Conservation (phyloP, 1,140 invertebrate genomes). For the Orchestia grillus region DNA sequence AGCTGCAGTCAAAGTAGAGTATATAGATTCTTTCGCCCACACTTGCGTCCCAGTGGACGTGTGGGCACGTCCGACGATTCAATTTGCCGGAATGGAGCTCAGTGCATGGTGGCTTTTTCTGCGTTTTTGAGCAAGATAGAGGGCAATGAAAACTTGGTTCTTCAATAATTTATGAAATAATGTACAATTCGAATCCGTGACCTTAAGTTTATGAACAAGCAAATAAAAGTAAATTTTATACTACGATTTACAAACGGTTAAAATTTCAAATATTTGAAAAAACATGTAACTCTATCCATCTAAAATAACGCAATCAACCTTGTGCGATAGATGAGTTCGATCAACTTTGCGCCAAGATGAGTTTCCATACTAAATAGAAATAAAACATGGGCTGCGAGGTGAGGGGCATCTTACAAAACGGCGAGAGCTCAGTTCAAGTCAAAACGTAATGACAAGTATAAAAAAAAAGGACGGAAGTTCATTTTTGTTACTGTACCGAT, state of each 20-base stretch:
- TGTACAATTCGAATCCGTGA: neutral
- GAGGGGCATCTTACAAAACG: too few species aligned
- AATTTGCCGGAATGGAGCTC: too few species aligned
- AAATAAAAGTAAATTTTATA: neutral
- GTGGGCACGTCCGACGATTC: too few species aligned
- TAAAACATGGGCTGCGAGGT: too few species aligned
- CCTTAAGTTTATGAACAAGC: neutral
- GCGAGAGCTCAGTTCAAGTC: too few species aligned
- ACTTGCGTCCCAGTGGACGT: too few species aligned
- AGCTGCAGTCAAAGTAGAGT: too few species aligned
- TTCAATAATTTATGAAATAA: neutral
- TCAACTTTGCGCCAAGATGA: neutral
- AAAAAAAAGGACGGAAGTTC: too few species aligned
- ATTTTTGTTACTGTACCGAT: too few species aligned
- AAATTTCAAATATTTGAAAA: neutral
- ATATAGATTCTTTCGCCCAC: too few species aligned
- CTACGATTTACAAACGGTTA: neutral
- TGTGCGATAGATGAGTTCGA: neutral
- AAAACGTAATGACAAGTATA: too few species aligned
- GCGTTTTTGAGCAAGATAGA: neutral
- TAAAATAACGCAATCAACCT: neutral
- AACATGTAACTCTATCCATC: neutral
- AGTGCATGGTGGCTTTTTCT: too few species aligned
- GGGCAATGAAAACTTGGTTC: neutral
- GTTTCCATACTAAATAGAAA: neutral